Base-by-base conservation (phyloP, 2,888 invertebrate genomes). In the Troglohyphantes excavatus region DNA sequence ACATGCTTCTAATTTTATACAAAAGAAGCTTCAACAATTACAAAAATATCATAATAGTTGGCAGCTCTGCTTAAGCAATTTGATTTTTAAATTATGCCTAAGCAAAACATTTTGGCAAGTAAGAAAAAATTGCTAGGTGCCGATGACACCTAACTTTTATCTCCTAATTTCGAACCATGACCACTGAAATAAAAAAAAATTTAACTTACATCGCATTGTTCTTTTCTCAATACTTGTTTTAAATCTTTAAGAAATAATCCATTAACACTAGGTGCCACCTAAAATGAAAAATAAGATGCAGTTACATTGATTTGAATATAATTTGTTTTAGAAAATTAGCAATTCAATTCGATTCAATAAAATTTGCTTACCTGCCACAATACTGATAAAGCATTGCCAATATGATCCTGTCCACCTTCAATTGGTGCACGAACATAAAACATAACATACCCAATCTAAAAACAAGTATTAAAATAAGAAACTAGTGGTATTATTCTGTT, bases 161-260 rank as follows among this genome's bases (percentile, higher is more conserved):
- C 7, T 2, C 17, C 7, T 21, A 5, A 39, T n/a, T n/a, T n/a
- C n/a, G n/a, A n/a, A n/a, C n/a, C n/a, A n/a, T n/a, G n/a, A n/a
- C 5, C 11, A 19, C 11, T 33, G 29, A 9, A 67, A n/a, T 2
- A 17, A n/a, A 43, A 21, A 3, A 23, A 19, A 6, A 68, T 13
- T 17, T 1, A 70, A 6, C 23, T 93, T 92, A 95, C 98, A 94
- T 99, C 99, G 93, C 99, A 99, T 93, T 99, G 99, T 93, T 99
- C 99, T 93, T 99, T 99, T 81, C 99, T 95, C 91, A 99, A 94
- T 91, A 99, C 99, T 94, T 99, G 99, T 93, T 99, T 99, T 26
- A 99, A 94, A 94, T 99, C 99, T 94, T 99, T 99, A 93, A 99
- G 99, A 96, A 98, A 99, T 90, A 99, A 98, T 21, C 99, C 99